Evolutionary conservation across 2,797 vertebrate genomes (phyloP).

Genomic region (Champsocephalus gunnari): DNA sequence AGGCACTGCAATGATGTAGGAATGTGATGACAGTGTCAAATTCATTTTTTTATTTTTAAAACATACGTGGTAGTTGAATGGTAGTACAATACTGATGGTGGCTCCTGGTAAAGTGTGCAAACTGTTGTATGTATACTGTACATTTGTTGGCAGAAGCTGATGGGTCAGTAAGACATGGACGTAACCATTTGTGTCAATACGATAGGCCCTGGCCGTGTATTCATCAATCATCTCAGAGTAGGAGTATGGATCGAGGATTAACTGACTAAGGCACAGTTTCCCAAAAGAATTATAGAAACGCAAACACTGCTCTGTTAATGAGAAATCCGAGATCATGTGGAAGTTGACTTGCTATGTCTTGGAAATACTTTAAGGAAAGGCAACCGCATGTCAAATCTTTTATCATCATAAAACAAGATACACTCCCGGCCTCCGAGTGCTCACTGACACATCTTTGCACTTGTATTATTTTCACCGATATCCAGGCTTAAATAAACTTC

Average conservation of each 20-base stretch:
- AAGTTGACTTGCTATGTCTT: constrained; percentile 26
- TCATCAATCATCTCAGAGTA: constrained; percentile 61
- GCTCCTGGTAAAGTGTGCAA: constrained; percentile 74
- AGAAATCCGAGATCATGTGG: constrained; percentile 26
- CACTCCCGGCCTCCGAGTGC: constrained; percentile 1
- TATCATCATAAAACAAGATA: constrained; percentile 30
- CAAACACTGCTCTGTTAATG: constrained; percentile 8
- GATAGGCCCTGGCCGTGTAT: constrained; percentile 46
- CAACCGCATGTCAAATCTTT: constrained; percentile 30
- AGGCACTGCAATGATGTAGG: constrained; percentile 84
- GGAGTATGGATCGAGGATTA: constrained; percentile 45
- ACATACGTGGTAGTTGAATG: constrained; percentile 42
- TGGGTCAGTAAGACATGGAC: constrained; percentile 60
- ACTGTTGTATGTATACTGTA: constrained; percentile 67
- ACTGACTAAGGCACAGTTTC: constrained; percentile 61
- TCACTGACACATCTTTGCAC: constrained; percentile 15
- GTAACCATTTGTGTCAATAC: constrained; percentile 49
- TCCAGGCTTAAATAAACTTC: constrained; percentile 47
- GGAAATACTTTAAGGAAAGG: constrained; percentile 39
- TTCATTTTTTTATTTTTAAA: constrained; percentile 41
- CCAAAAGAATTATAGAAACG: constrained; percentile 50
- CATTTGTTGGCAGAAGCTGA: constrained; percentile 80
- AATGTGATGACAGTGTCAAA: constrained; percentile 65
- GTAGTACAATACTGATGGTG: constrained; percentile 43
- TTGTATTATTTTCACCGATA: constrained; percentile 41